Base-by-base conservation (phyloP, 2,113 vertebrate genomes). In the Nibea albiflora region DNA sequence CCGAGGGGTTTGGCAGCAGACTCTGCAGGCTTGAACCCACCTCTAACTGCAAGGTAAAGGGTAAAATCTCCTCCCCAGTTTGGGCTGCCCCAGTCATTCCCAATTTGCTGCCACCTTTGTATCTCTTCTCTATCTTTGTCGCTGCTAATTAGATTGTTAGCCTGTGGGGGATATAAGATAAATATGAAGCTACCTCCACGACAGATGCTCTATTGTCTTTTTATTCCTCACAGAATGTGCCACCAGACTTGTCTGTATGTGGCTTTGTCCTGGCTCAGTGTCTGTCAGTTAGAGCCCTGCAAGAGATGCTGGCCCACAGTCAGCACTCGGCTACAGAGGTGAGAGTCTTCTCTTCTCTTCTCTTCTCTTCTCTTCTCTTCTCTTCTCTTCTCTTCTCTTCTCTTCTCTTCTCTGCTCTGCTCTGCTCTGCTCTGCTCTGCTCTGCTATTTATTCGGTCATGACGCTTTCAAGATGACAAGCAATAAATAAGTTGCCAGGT, bases 1-100 rank as follows among this genome's bases (percentile, higher is more conserved):
- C 97, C 0, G 96, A 97, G 89, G 98, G 97, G 65, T 98, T 98
- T 92, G 98, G 97, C 79, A 96, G 95, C 93, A 94, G 96, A 62
- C 96, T 98, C 57, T 98, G 97, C 84, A 95, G 96, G 86, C 92
- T 98, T 89, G 97, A 99, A 87, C 95, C 95, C 69, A 98, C 96
- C 31, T 98, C 96, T 15, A 98, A 99, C 95, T 97, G 96, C 78
- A 98, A 99, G 96, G 98, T 99, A 90, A 65, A 76, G 47, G 47
- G 44, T 0, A 11, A 46, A 24, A 11, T 49, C 52, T 74, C 9
- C 9, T 19, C 54, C 28, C 17, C 3, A 44, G 14, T 75, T 71
- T 72, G 5, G 16, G 47, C 14, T 22, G 5, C 20, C 44, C 12
- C 20, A 6, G 69, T 63, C 3, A 6, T 70, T 63, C 3, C 35